Evolutionary conservation across 1,140 invertebrate genomes (phyloP), one percentile per base, ranked within the genome.

Genomic region (Ooceraea biroi): DNA sequence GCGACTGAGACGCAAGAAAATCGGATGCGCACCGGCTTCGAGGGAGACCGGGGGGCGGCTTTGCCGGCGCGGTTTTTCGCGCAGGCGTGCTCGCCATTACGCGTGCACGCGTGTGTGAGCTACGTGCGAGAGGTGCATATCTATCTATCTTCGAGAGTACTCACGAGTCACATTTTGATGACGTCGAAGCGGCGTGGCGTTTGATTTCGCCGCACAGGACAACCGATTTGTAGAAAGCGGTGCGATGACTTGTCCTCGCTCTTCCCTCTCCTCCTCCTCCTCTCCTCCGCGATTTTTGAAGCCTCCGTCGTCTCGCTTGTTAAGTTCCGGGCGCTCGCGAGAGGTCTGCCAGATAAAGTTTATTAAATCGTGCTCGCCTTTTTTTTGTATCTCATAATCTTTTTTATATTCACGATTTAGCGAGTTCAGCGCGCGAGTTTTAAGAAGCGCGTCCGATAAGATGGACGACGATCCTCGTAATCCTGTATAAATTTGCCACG

Each of bases 1-100:
- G 77, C 85, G 80, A 90, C 89, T 88, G 85, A 88, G 63, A 84
- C 57, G 48, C 60, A 82, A 44, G 72, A 87, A 91, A 89, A 88
- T 88, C 66, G 82, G 61, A 78, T 76, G 57, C 72, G 57, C 86
- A 74, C 60, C 52, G 63, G 82, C 52, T 25, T 85, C 66, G 61
- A 86, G 58, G 44, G 58, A 50, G 57, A 48, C 60, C 74, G 30
- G 74, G 55, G 57, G 58, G 50, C 46, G 55, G 12, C 57, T 46
- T 73, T 60, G 48, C 14, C 72, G 71, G 58, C 77, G 76, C 52
- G 71, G 86, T 77, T 87, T 83, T 25, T 44, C 55, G 83, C 86
- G 86, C 86, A 88, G 65, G 87, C 87, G 87, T 74, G 30, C 61
- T 25, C 30, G 48, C 25, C 0, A 8, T 46, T 44, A n/a, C 25